These are phyloP conservation scores for Vombatus ursinus DNA, from an alignment of 2,113 vertebrate genomes.

Conservation along the genomic window DNA sequence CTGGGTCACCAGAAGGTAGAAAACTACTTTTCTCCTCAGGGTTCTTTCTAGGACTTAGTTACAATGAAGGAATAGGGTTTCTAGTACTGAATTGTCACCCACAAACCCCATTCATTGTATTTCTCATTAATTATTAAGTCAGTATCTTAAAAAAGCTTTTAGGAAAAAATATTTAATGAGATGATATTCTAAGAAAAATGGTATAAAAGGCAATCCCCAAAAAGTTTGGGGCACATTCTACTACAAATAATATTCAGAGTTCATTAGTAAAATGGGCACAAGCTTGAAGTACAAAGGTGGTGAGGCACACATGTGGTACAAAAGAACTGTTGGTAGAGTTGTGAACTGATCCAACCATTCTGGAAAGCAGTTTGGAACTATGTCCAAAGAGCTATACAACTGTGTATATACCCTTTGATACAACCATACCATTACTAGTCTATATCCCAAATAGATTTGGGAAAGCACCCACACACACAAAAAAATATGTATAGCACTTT, in stretches of 20 bases:
- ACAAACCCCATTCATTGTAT: neutral
- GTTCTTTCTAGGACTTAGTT: neutral
- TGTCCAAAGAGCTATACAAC: neutral
- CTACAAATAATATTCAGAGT: neutral
- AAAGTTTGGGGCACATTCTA: neutral
- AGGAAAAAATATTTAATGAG: neutral
- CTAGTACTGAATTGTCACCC: neutral
- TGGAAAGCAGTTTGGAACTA: neutral
- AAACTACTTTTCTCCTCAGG: neutral
- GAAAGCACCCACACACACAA: too few relatives aligned
- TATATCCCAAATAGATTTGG: neutral
- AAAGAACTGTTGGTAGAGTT: neutral
- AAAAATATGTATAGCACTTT: too few relatives aligned
- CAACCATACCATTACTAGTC: neutral
- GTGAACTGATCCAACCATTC: neutral
- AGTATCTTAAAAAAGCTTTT: neutral
- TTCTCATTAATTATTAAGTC: neutral
- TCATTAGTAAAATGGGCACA: neutral
- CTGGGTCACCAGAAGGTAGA: neutral
- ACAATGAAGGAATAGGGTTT: neutral
- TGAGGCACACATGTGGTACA: neutral
- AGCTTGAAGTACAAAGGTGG: neutral
- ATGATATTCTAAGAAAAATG: neutral
- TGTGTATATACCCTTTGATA: neutral
- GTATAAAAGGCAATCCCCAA: neutral